Evolutionary conservation across 1,140 invertebrate genomes (phyloP), one percentile per base, ranked within the genome.

Genomic region (Lepidurus arcticus): DNA sequence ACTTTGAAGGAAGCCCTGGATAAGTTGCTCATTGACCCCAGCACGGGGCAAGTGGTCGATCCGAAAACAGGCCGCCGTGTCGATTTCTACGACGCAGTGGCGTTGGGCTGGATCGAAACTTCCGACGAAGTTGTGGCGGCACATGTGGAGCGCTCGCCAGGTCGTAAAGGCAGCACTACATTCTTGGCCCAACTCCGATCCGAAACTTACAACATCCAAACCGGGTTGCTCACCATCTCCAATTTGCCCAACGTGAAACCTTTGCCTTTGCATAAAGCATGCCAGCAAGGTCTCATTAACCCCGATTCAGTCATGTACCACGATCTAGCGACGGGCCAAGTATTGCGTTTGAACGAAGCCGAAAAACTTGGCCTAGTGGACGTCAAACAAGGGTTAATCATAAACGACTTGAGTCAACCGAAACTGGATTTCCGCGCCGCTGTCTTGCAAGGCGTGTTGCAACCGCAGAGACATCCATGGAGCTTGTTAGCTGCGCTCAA

Each of bases 21-120:
- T 76, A 87, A 88, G 80, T 90, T 90, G 2, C 83, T 95, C 24
- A 88, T 96, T 76, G 91, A 96, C 85, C 88, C 89, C 83, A 89
- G 90, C 78, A 88, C 89, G 1, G 93, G 93, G 9, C 88, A 93
- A 81, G 92, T 95, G 89, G 89, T 94, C 6, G 92, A 97, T 87
- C 90, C 91, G 10, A 91, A 91, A 84, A 92, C 90, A 34, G 93
- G 93, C 9, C 90, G 92, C 83, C 88, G 90, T 76, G 88, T 96
- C 65, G 89, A 92, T 7, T 94, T 96, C 85, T 91, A 94, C 85
- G 92, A 95, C 83, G 94, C 94, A 80, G 88, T 95, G 47, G 89
- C 92, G 82, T 84, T 89, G 73, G 88, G 88, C 53, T 90, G 90
- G 88, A 91, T 93, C 80, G 76, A 81, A 78, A 73, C 78, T 24